Conservation (phyloP, 2,113 vertebrate species). For the Mus musculus region DNA sequence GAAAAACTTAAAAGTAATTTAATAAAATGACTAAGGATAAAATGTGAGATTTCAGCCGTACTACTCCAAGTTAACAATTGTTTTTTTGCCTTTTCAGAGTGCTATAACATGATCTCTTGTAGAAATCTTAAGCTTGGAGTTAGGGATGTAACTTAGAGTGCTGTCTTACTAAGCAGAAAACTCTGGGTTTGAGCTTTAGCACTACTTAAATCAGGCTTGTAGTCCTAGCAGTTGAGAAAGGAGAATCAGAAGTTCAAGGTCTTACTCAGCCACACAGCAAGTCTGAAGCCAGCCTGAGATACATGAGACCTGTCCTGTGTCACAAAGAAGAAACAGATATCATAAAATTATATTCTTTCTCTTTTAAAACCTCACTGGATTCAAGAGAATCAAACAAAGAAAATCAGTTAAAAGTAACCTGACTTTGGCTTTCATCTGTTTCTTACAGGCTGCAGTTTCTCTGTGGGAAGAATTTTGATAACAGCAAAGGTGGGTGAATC, state of each 20-base stretch:
- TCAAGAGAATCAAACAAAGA: constrained; percentile 39
- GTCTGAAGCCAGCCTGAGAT: not conserved
- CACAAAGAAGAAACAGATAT: not conserved
- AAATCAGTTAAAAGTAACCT: constrained; percentile 21
- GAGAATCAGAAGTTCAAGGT: not conserved
- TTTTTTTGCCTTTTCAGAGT: not conserved
- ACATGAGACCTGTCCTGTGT: not conserved
- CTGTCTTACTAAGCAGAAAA: not conserved
- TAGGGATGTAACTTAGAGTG: not conserved
- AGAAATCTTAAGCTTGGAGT: not conserved
- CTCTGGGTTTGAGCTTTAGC: not conserved
- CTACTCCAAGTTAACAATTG: not conserved
- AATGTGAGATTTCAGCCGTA: not conserved
- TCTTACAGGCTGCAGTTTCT: not conserved
- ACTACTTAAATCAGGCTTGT: not conserved
- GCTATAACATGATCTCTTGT: constrained; percentile 39
- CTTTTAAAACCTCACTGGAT: constrained; percentile 3
- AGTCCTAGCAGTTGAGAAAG: not conserved
- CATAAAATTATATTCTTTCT: not conserved
- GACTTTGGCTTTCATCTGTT: not conserved
- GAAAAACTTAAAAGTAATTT: not conserved
- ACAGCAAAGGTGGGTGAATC: not conserved
- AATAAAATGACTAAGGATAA: constrained; percentile 18
- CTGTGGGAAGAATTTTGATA: not conserved
- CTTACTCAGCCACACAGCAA: not conserved